phyloP scores from a whole-genome alignment of 1,140 invertebrate species.

The Microplitis demolitor region DNA sequence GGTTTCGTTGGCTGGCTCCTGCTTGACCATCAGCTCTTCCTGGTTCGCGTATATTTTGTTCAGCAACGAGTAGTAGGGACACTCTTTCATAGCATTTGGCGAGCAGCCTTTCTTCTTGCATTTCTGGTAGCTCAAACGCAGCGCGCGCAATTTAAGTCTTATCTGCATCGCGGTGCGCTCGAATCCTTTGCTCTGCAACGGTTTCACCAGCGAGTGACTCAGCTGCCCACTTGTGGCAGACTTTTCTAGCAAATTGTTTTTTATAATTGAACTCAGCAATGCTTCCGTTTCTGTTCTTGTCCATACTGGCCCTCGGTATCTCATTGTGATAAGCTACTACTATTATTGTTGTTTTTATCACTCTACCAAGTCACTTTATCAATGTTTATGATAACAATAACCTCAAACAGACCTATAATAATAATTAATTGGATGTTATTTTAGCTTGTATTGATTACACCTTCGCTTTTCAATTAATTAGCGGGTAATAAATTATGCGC shows the following conservation, averaged over 20 bases:
- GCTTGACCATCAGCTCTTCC: too few relatives aligned
- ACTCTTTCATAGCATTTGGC: neutral
- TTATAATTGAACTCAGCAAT: slow-evolving; percentile 8
- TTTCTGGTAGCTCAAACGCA: slow-evolving; percentile 4
- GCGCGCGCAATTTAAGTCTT: neutral
- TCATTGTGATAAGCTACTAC: too few relatives aligned
- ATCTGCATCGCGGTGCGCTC: slow-evolving; percentile 8
- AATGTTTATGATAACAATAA: too few relatives aligned
- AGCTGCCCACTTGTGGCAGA: neutral
- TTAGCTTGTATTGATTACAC: too few relatives aligned
- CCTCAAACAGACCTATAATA: too few relatives aligned
- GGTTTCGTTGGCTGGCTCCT: too few relatives aligned
- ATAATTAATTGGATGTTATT: too few relatives aligned
- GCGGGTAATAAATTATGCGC: too few relatives aligned
- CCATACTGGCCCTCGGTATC: neutral
- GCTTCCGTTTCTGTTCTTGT: neutral
- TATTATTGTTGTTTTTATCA: too few relatives aligned
- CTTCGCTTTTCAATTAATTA: too few relatives aligned
- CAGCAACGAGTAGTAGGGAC: slow-evolving; percentile 4
- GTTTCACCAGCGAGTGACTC: neutral
- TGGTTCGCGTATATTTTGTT: too few relatives aligned
- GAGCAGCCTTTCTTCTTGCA: slow-evolving; percentile 1
- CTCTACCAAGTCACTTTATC: too few relatives aligned
- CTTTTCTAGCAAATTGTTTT: slow-evolving; percentile 8
- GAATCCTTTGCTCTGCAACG: neutral